Evolutionary conservation across 2,797 vertebrate species (phyloP), one percentile per base, ranked within the genome.

Genomic region (Borostomias antarcticus): DNA sequence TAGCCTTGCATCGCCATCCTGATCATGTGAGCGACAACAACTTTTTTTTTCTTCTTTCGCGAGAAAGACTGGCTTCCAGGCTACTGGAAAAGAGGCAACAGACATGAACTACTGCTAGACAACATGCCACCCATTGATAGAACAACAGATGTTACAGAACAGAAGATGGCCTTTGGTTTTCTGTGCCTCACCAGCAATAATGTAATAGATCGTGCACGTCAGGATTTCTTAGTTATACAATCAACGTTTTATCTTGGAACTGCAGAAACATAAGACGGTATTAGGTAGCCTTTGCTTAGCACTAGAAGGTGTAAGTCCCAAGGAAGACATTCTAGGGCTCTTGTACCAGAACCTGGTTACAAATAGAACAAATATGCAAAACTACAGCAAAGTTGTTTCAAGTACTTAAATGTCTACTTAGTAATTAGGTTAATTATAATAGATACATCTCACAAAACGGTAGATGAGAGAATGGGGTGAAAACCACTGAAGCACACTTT

Each of bases 161-260:
- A 48, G 28, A 32, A 61, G 15, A 45, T 43, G 10, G 21, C 23
- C 56, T 37, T 43, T 28, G 58, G 19, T 48, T 61, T 32, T 61
- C 58, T 61, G 58, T 61, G 43, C 59, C 59, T 21, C 30, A 48
- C 26, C 56, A 58, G 56, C 32, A 37, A 58, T 29, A 35, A 40
- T 40, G 19, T 25, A 15, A 4, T 15, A 45, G 15, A 15, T 45
- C 13, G 40, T 17, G 8, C 29, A 56, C 32, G 29, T n/a, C 53
- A 30, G 29, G n/a, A 30, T 29, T 56, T 56, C 4, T 19, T 32
- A 30, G 17, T n/a, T 59, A 26, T 15, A 59, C 25, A 43, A 59
- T 59, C 35, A 59, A 23, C 23, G 35, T 29, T 59, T 56, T 33
- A 17, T 37, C 56, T 7, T 47, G 28, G 26, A 48, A 29, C 23